Evolutionary conservation across 1,140 invertebrate species (phyloP).

Genomic region (Phymastichus coffea): DNA sequence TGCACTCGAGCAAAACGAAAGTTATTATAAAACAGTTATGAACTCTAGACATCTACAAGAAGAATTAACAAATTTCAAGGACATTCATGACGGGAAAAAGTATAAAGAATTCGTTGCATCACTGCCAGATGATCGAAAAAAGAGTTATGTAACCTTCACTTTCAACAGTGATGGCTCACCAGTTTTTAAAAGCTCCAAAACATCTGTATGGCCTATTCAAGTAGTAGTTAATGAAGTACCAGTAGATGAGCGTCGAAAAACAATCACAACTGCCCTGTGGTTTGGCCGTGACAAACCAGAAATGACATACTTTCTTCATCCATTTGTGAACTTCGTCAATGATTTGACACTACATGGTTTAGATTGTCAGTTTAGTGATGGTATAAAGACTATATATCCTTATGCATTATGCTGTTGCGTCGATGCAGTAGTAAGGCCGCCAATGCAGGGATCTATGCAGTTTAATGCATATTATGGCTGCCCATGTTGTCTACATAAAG

Average conservation of each 20-base stretch:
- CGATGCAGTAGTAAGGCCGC: constrained; percentile 8
- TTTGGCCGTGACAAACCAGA: constrained; percentile 24
- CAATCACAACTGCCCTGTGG: constrained; percentile 17
- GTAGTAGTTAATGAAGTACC: constrained; percentile 30
- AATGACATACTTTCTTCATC: constrained; percentile 5
- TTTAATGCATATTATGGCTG: constrained; percentile 30
- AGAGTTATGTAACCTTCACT: constrained; percentile 20
- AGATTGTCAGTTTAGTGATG: background rate
- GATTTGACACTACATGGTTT: background rate
- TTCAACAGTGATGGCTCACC: constrained; percentile 28
- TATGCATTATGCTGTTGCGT: constrained; percentile 24
- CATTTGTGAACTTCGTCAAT: constrained; percentile 22
- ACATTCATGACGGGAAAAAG: constrained; percentile 21
- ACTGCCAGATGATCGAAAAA: constrained; percentile 12
- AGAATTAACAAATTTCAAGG: constrained; percentile 6
- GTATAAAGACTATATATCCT: constrained; percentile 4
- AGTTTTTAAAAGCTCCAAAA: constrained; percentile 21
- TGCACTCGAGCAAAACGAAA: constrained; percentile 11
- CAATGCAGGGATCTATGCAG: constrained; percentile 16
- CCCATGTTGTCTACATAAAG: constrained; percentile 22
- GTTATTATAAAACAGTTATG: constrained; percentile 20
- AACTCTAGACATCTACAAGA: background rate
- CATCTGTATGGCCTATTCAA: constrained; percentile 27
- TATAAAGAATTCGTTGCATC: constrained; percentile 13
- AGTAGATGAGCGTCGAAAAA: constrained; percentile 5